A percentile compares a stretch with the other conserved stretches of the same genome.
Conservation (phyloP, 2,797 vertebrate genomes). For the Xerus rutilus region DNA sequence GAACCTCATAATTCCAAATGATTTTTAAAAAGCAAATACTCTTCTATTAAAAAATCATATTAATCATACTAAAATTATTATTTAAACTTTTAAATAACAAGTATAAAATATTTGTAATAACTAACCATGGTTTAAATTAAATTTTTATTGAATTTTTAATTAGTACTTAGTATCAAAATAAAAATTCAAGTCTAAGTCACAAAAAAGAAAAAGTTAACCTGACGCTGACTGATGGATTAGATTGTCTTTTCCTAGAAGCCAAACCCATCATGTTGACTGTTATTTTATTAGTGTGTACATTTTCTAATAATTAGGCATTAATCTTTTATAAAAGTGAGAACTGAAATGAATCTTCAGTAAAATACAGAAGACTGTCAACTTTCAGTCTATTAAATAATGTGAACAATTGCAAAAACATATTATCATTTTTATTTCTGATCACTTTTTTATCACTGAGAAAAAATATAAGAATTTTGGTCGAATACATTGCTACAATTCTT, state of each 20-base stretch:
- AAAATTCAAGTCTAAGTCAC: neutral
- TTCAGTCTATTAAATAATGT: neutral
- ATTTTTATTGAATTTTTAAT: constrained; percentile 50
- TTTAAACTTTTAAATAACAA: constrained; percentile 12
- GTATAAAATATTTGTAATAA: constrained; percentile 31
- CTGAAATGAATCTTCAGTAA: neutral
- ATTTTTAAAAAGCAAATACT: constrained; percentile 3
- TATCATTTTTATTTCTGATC: constrained; percentile 54
- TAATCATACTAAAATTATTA: constrained; percentile 31
- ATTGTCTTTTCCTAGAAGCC: constrained; percentile 19
- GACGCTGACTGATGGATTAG: constrained; percentile 9
- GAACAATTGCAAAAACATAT: neutral
- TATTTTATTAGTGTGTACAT: neutral
- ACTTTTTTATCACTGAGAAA: neutral
- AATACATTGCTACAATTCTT: constrained; percentile 73
- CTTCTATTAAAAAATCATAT: constrained; percentile 30
- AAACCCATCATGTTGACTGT: neutral
- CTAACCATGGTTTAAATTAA: neutral
- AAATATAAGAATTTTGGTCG: neutral
- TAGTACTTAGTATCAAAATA: constrained; percentile 47
- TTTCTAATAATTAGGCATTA: constrained; percentile 5
- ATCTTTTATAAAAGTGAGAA: constrained; percentile 8
- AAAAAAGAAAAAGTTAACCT: neutral
- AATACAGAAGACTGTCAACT: neutral
- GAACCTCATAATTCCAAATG: neutral